Conservation (phyloP, 2,888 invertebrate species). For the Polymixis flavicincta region DNA sequence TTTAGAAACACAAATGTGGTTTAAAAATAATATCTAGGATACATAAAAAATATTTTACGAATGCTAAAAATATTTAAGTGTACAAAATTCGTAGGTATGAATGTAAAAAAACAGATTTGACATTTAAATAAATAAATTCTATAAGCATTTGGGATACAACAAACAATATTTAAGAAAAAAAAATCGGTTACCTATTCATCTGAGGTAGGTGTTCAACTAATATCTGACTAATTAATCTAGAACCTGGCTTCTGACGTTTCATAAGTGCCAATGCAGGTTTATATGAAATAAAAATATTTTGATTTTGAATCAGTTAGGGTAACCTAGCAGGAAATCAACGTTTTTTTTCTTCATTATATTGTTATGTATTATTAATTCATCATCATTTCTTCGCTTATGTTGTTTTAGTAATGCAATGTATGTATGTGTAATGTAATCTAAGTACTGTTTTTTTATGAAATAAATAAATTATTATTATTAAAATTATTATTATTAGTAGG, state of each 20-base stretch:
- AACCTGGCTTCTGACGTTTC: too few relatives aligned
- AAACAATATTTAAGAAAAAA: slow-evolving; percentile 1
- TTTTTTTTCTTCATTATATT: neutral
- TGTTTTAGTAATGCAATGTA: too few relatives aligned
- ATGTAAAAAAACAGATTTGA: slow-evolving; percentile 11
- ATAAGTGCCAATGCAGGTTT: too few relatives aligned
- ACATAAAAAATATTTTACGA: neutral
- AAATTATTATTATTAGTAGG: too few relatives aligned
- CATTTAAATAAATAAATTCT: slow-evolving; percentile 5
- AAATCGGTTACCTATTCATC: neutral
- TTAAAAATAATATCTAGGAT: neutral
- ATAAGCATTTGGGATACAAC: neutral
- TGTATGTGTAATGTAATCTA: too few relatives aligned
- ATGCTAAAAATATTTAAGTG: neutral
- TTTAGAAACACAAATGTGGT: neutral
- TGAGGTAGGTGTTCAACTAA: neutral
- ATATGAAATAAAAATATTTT: too few relatives aligned
- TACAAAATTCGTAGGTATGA: neutral
- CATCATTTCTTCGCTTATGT: neutral
- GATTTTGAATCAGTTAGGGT: slow-evolving; percentile 2
- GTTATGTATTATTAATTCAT: neutral
- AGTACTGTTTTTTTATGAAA: too few relatives aligned
- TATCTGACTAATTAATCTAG: too few relatives aligned
- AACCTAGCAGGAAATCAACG: neutral
- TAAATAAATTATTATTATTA: too few relatives aligned